Percentiles rank a stretch among this genome's conserved stretches.
phyloP scores from a whole-genome alignment of 2,113 vertebrate genomes.

The Brienomyrus brachyistius region DNA sequence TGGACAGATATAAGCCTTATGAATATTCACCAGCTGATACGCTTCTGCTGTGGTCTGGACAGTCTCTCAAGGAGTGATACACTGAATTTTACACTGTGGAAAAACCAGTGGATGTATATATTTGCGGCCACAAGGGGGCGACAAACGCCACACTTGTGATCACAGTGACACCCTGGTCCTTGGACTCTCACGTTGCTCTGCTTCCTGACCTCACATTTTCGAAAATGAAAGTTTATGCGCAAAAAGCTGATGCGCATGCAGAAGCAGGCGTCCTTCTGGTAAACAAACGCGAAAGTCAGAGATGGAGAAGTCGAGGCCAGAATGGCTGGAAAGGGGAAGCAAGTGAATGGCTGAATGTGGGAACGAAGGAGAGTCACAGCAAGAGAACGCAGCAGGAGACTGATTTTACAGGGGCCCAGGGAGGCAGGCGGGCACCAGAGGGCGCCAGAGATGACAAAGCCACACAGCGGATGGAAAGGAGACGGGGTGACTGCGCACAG shows the following conservation, averaged over 20 bases:
- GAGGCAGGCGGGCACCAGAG: background rate
- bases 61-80: background rate
- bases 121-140: conserved; percentile 1
- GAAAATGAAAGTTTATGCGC: background rate
- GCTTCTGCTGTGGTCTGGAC: background rate
- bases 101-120: background rate
- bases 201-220: background rate
- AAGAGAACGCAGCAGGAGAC: background rate
- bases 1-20: background rate
- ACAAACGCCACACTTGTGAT: background rate
- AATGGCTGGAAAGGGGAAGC: background rate
- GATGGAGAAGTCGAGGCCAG: background rate
- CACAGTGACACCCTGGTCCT: background rate
- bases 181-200: background rate
- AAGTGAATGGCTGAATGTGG: background rate
- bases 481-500: background rate
- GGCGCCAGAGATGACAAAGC: background rate
- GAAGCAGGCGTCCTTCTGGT: background rate
- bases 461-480: background rate
- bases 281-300: background rate
- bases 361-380: background rate
- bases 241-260: background rate
- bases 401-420: background rate
- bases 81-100: background rate
- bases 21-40: background rate